Conservation (phyloP, 2,797 vertebrate species). For the Thunnus albacares region DNA sequence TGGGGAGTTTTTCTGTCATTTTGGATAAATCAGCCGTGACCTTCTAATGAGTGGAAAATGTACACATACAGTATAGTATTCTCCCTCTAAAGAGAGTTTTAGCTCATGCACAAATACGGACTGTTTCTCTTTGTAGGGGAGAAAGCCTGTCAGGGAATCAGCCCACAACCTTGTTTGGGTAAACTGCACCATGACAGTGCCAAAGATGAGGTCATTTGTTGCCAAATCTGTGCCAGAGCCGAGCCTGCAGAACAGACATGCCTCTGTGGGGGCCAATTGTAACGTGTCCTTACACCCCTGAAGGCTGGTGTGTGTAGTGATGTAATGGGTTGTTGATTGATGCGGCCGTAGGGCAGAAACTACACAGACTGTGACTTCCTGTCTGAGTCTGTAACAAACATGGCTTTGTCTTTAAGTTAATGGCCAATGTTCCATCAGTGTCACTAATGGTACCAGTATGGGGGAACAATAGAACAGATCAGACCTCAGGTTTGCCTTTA, state of each 20-base stretch:
- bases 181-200: conserved; percentile 68
- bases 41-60: conserved; percentile 70
- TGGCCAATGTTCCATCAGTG: conserved; percentile 19
- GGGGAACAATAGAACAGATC: conserved; percentile 27
- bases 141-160: conserved; percentile 52
- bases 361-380: conserved; percentile 71
- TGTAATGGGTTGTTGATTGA: conserved; percentile 73
- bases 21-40: conserved; percentile 60
- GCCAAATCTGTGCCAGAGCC: conserved; percentile 66
- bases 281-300: conserved; percentile 27
- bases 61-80: conserved; percentile 52
- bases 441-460: conserved; percentile 37
- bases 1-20: conserved; percentile 48
- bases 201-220: conserved; percentile 83
- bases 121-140: conserved; percentile 59
- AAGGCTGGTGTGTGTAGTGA: conserved; percentile 50
- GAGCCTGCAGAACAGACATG: conserved; percentile 64
- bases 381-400: conserved; percentile 72
- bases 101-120: conserved; percentile 75
- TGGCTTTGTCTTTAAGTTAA: conserved; percentile 65
- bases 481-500: neutral
- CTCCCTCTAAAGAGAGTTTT: conserved; percentile 25
- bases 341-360: conserved; percentile 56
- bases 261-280: conserved; percentile 61
- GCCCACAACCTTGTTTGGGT: conserved; percentile 79